Evolutionary conservation across 2,888 invertebrate genomes (phyloP).

Genomic region (Tiliacea citrago): DNA sequence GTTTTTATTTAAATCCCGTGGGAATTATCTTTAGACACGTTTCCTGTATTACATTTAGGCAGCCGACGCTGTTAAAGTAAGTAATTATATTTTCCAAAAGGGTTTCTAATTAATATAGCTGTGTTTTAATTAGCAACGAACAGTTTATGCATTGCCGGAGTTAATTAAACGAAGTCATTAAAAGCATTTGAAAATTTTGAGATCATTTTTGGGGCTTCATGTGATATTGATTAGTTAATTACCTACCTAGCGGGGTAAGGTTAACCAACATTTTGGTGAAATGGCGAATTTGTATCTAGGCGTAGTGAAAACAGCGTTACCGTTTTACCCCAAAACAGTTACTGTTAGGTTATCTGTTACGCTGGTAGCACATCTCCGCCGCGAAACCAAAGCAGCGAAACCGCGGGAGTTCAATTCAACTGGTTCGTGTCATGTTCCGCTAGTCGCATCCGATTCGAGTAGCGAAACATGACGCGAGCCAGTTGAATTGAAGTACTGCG

Average conservation of each 20-base stretch:
- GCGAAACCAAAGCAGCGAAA: too few species aligned
- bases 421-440: too few species aligned
- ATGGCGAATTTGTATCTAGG: background rate
- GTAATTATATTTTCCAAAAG: slow-evolving; percentile 73
- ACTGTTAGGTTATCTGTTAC: slow-evolving; percentile 30
- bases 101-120: slow-evolving; percentile 73
- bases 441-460: too few species aligned
- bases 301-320: background rate
- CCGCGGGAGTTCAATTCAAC: too few species aligned
- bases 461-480: too few species aligned
- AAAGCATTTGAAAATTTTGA: slow-evolving; percentile 41
- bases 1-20: slow-evolving; percentile 63
- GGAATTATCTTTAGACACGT: slow-evolving; percentile 64
- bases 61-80: slow-evolving; percentile 64
- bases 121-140: slow-evolving; percentile 73
- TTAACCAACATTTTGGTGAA: background rate
- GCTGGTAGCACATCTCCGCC: too few species aligned
- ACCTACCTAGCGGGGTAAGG: background rate
- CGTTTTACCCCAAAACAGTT: background rate
- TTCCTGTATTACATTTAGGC: slow-evolving; percentile 67
- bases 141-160: slow-evolving; percentile 64
- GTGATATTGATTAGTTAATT: slow-evolving; percentile 45
- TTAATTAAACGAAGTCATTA: slow-evolving; percentile 67
- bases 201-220: slow-evolving; percentile 49
- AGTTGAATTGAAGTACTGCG: too few species aligned